Conservation (phyloP, 1,140 invertebrate species). For the Drosophila sproati region DNA sequence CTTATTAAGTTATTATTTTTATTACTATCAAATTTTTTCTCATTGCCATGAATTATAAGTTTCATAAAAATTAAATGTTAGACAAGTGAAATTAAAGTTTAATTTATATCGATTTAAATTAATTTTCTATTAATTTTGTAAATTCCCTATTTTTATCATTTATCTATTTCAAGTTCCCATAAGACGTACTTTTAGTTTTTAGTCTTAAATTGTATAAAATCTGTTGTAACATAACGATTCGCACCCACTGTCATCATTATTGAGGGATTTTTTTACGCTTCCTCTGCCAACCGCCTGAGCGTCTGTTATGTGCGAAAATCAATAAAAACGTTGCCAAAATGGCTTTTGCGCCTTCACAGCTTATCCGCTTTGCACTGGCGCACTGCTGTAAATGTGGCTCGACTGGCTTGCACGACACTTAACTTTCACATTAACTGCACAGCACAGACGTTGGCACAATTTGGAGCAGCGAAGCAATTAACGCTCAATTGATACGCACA, state of each 20-base stretch:
- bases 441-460: constrained; percentile 44
- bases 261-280: constrained; percentile 8
- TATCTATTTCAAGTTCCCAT: too few relatives aligned
- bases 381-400: background rate
- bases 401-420: constrained; percentile 19
- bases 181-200: too few relatives aligned
- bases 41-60: too few relatives aligned
- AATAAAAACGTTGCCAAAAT: constrained; percentile 71
- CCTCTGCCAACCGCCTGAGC: background rate
- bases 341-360: constrained; percentile 68
- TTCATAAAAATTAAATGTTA: too few relatives aligned
- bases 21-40: too few relatives aligned
- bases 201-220: background rate
- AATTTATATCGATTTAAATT: too few relatives aligned
- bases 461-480: constrained; percentile 65
- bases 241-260: constrained; percentile 21
- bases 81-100: too few relatives aligned
- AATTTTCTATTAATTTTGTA: too few relatives aligned
- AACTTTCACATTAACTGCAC: constrained; percentile 50
- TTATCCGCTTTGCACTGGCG: constrained; percentile 58
- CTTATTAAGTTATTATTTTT: too few relatives aligned
- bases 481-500: constrained; percentile 77
- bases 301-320: constrained; percentile 45
- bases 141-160: too few relatives aligned
- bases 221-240: background rate